Evolutionary conservation across 2,113 vertebrate genomes (phyloP), one percentile per base, ranked within the genome.

Genomic region (Serinus canaria): DNA sequence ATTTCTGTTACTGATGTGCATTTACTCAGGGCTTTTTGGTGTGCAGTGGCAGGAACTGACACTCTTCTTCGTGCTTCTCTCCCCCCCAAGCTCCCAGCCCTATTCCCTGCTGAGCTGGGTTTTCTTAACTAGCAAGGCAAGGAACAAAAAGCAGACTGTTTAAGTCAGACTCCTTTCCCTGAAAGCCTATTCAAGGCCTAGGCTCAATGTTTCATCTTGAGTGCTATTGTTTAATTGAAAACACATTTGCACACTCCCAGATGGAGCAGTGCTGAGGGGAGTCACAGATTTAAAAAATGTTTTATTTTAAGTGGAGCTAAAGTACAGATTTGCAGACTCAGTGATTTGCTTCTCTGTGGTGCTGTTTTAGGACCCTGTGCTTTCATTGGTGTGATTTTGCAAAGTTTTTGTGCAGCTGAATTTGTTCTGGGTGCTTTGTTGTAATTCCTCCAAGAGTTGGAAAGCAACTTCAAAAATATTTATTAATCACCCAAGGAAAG

Each of bases 61-160:
- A 53, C 92, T 89, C 44, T 52, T 25, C 39, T 76, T 94, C 39
- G 70, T 94, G 58, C 39, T 94, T 44, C 63, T 82, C 37, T 69
- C 16, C 44, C 24, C 24, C 19, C 6, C 43, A 69, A 1, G 28
- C 47, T 82, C 62, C 78, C 55, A 86, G 14, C 66, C 47, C 68
- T 46, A 2, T 83, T 90, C 75, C 90, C 92, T 93, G 94, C 93
- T 88, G 90, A 47, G 82, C 53, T 33, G 59, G 39, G 64, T 79
- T 96, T 95, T 87, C 83, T 74, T 63, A 87, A 70, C 80, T 24
- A 39, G 70, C 83, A 62, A 58, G 89, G 87, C 69, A 77, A 35
- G 89, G 93, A 95, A 95, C 89, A 96, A 92, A 96, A 95, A 89
- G 62, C 64, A 8, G 56, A 77, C 83, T 83, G 89, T 96, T 94